Evolutionary conservation across 2,888 invertebrate genomes (phyloP), one percentile per base, ranked within the genome.

Genomic region (Celastrina argiolus): DNA sequence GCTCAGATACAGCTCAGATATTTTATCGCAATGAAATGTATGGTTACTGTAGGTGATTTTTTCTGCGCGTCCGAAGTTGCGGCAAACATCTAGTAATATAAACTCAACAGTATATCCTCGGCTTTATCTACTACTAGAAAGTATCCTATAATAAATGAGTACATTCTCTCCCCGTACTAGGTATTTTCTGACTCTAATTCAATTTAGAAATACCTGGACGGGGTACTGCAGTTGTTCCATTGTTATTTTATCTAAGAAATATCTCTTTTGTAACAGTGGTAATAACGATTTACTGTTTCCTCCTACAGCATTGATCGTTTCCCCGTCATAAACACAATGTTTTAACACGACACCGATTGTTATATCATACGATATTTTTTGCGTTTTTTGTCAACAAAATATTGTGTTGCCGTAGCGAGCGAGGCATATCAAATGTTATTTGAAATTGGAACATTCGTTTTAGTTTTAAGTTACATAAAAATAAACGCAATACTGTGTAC

Each of bases 211-310:
- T 61, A 36, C 18, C 59, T 36, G 59, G 10, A 59, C 36, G 16
- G 18, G 4, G 39, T 39, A 12, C 61, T 34, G 31, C 34, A 34
- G 36, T 39, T 51, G 18, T 10, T 61, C 61, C 61, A 61, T 61
- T 61, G 61, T 61, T 61, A 39, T 61, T 61, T 61, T 61, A 61
- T 61, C 61, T 6, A 14, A 12, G 61, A 61, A 61, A 58, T 45
- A 34, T 22, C 6, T 66, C 28, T 67, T 66, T 67, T 63, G 63
- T 56, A 56, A 63, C 26, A 36, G 39, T 22, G 14, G 2, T 58
- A 65, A 56, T 56, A 65, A 26, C 36, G 61, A 61, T 61, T 61
- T 61, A 61, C 39, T 39, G 61, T 22, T 61, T 61, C 61, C 61
- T 39, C 22, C 22, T 0, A 31, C 8, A 22, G 39, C 61, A 39